phyloP scores from a whole-genome alignment of 2,113 vertebrate species.

The Morone chrysops region DNA sequence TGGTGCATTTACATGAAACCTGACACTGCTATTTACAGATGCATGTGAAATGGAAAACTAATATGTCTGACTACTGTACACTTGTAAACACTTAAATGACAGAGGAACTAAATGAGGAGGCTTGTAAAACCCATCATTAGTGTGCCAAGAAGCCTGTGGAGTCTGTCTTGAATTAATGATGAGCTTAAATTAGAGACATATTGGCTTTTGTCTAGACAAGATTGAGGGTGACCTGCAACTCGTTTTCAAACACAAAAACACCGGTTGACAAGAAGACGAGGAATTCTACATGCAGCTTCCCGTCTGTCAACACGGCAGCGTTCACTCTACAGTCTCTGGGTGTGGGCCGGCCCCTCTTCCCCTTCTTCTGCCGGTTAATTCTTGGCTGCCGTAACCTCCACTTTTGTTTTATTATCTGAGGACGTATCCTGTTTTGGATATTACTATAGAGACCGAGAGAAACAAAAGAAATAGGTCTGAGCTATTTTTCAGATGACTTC shows the following conservation, averaged over 20 bases:
- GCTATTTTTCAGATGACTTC: conserved; percentile 64
- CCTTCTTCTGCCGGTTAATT: conserved; percentile 56
- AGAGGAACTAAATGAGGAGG: not conserved
- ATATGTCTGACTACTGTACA: conserved; percentile 13
- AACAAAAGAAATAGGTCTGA: conserved; percentile 72
- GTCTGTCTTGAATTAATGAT: conserved; percentile 17
- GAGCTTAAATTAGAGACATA: conserved; percentile 25
- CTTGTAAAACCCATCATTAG: not conserved
- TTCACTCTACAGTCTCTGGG: conserved; percentile 36
- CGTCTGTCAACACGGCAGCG: conserved; percentile 41
- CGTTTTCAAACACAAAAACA: conserved; percentile 33
- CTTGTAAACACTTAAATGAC: conserved; percentile 40
- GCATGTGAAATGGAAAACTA: conserved; percentile 6
- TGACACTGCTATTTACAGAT: not conserved
- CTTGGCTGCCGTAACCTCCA: conserved; percentile 59
- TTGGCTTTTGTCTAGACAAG: conserved; percentile 14
- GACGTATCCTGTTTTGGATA: conserved; percentile 81
- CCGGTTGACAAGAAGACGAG: not conserved
- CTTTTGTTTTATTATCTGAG: conserved; percentile 79
- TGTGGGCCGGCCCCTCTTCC: conserved; percentile 55
- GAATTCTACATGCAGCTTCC: not conserved
- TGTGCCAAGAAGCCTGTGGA: not conserved
- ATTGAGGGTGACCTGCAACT: conserved; percentile 21
- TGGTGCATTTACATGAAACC: not conserved
- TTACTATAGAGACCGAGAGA: conserved; percentile 70